A percentile compares a stretch with the other conserved stretches of the same genome.
Conservation (phyloP, 2,888 invertebrate species). For the Halictus quadricinctus region DNA sequence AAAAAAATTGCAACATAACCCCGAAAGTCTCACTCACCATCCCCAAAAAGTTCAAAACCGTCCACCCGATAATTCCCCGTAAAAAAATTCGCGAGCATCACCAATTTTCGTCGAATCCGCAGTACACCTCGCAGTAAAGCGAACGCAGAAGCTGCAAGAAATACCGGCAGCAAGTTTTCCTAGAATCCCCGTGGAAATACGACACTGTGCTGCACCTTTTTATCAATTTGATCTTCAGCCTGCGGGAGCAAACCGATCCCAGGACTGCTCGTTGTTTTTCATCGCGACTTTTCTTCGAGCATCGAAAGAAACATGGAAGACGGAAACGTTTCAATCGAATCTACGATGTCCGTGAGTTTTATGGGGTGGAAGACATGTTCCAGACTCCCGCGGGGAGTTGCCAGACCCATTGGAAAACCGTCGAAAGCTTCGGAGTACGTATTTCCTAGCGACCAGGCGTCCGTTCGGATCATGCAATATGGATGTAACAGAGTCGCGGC, state of each 20-base stretch:
- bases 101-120: too few relatives aligned
- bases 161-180: not conserved
- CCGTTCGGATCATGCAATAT: conserved; percentile 75
- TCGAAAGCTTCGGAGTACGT: conserved; percentile 36
- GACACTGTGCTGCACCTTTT: not conserved
- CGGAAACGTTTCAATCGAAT: conserved; percentile 9
- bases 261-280: not conserved
- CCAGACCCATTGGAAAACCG: conserved; percentile 49
- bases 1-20: too few relatives aligned
- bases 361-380: not conserved
- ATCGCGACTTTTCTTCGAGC: not conserved
- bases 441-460: conserved; percentile 68
- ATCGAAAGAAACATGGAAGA: not conserved
- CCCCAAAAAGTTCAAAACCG: too few relatives aligned
- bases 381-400: conserved; percentile 9
- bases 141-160: not conserved
- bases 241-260: not conserved
- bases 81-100: too few relatives aligned
- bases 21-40: too few relatives aligned
- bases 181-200: not conserved
- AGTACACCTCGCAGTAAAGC: too few relatives aligned
- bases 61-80: too few relatives aligned
- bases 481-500: conserved; percentile 66
- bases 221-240: not conserved
- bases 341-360: conserved; percentile 22